A percentile compares a stretch with the other conserved stretches of the same genome.
Evolutionary conservation across 2,888 invertebrate species (phyloP).

Genomic region (Rotaria magnacalcarata): DNA sequence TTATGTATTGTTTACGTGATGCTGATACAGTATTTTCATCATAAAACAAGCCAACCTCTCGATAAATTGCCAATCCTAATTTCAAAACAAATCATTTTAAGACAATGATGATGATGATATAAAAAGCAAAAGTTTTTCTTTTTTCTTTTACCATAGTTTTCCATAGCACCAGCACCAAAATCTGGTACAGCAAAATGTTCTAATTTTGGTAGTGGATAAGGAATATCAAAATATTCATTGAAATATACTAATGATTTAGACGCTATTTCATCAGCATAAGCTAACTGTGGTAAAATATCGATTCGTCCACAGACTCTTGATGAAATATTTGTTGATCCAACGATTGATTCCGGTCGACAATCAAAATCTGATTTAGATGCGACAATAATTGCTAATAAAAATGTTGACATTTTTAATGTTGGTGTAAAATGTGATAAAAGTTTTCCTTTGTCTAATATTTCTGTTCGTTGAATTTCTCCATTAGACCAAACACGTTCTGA

Average conservation of each 20-base stretch:
- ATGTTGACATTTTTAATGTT: slow-evolving; percentile 87
- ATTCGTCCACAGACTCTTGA: slow-evolving; percentile 40
- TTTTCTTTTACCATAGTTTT: slow-evolving; percentile 50
- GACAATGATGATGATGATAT: too few species aligned
- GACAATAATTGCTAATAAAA: slow-evolving; percentile 84
- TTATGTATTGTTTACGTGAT: slow-evolving; percentile 71
- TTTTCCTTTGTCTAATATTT: slow-evolving; percentile 43
- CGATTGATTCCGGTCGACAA: slow-evolving; percentile 37
- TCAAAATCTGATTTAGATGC: slow-evolving; percentile 72
- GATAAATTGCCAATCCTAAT: slow-evolving; percentile 89
- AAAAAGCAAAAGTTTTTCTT: neutral
- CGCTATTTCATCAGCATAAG: slow-evolving; percentile 53
- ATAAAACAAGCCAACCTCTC: slow-evolving; percentile 81
- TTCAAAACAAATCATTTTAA: slow-evolving; percentile 55
- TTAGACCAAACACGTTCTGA: slow-evolving; percentile 52
- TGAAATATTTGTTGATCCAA: slow-evolving; percentile 17
- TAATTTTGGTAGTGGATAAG: slow-evolving; percentile 49
- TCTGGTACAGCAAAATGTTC: slow-evolving; percentile 59
- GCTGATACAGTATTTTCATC: slow-evolving; percentile 80
- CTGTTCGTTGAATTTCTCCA: slow-evolving; percentile 51
- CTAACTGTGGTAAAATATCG: slow-evolving; percentile 51
- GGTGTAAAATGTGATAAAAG: slow-evolving; percentile 66
- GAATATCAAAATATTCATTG: slow-evolving; percentile 53
- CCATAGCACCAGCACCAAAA: slow-evolving; percentile 59
- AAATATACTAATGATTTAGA: slow-evolving; percentile 53